A percentile compares a stretch with the other conserved stretches of the same genome.
These are phyloP conservation scores for Coendou prehensilis DNA, from an alignment of 2,797 vertebrate genomes.

Conservation along the genomic window DNA sequence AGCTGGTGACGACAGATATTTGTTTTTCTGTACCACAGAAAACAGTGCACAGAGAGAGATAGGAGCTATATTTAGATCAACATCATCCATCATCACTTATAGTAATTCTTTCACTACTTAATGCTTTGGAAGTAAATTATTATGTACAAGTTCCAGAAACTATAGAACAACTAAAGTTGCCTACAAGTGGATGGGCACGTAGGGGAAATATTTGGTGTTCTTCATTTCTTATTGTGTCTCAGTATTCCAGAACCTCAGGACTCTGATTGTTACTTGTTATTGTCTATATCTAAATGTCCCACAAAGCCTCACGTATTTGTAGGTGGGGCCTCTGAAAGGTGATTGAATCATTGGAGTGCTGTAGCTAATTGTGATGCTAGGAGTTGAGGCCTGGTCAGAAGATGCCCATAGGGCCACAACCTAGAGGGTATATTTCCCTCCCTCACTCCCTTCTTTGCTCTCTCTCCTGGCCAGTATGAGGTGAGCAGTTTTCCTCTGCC, in stretches of 20 bases:
- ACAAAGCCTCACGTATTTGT: not conserved
- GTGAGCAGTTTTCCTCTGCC: not conserved
- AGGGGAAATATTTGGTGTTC: not conserved
- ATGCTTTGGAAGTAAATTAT: constrained; percentile 51
- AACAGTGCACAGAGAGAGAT: constrained; percentile 39
- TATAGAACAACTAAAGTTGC: not conserved
- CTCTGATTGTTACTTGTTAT: not conserved
- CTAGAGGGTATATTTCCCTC: not conserved
- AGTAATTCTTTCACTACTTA: constrained; percentile 31
- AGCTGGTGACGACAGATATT: not conserved
- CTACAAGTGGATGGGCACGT: not conserved
- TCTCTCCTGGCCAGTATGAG: not conserved
- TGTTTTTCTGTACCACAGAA: constrained; percentile 16
- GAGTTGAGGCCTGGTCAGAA: not conserved
- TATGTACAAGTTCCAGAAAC: not conserved
- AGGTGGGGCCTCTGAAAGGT: not conserved
- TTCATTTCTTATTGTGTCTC: not conserved
- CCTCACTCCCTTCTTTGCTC: not conserved
- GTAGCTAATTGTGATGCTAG: not conserved
- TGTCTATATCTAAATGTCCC: not conserved
- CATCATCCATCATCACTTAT: not conserved
- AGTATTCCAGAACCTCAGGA: not conserved
- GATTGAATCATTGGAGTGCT: not conserved
- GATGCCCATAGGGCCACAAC: not conserved
- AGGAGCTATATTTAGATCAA: constrained; percentile 56